These are phyloP conservation scores for Deilephila elpenor DNA, from an alignment of 2,888 invertebrate species.

Conservation along the genomic window DNA sequence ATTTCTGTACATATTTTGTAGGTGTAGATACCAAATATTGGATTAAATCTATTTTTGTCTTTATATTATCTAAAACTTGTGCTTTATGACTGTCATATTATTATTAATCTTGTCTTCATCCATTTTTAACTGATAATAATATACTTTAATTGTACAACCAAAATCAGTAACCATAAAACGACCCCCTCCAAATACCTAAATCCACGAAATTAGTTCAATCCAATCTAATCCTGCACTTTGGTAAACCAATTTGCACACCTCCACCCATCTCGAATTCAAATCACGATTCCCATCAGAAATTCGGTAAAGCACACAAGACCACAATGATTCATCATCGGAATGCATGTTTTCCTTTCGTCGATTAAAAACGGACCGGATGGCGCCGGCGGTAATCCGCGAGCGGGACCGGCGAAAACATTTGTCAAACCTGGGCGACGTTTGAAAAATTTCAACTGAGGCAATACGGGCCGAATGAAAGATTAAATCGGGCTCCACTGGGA, in stretches of 20 bases:
- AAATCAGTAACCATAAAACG: too few relatives aligned
- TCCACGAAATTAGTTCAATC: too few relatives aligned
- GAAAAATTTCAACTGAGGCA: conserved; percentile 70
- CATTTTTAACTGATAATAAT: too few relatives aligned
- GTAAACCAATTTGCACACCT: not conserved
- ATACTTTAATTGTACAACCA: too few relatives aligned
- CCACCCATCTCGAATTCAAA: not conserved
- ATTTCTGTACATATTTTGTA: too few relatives aligned
- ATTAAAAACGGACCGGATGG: conserved; percentile 10
- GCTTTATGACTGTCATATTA: too few relatives aligned
- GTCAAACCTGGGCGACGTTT: conserved; percentile 66
- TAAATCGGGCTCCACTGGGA: conserved; percentile 57
- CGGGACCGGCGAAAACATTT: conserved; percentile 58
- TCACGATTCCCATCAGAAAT: conserved; percentile 5
- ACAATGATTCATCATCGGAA: not conserved
- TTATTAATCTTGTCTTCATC: too few relatives aligned
- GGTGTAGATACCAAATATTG: too few relatives aligned
- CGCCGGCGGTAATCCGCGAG: conserved; percentile 6
- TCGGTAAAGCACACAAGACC: not conserved
- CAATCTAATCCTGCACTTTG: too few relatives aligned
- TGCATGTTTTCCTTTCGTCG: conserved; percentile 14
- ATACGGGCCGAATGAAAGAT: conserved; percentile 72
- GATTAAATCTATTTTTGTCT: too few relatives aligned
- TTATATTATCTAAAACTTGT: too few relatives aligned
- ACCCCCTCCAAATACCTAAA: too few relatives aligned